Evolutionary conservation across 2,888 invertebrate species (phyloP).

Genomic region (Andrena trimmerana): DNA sequence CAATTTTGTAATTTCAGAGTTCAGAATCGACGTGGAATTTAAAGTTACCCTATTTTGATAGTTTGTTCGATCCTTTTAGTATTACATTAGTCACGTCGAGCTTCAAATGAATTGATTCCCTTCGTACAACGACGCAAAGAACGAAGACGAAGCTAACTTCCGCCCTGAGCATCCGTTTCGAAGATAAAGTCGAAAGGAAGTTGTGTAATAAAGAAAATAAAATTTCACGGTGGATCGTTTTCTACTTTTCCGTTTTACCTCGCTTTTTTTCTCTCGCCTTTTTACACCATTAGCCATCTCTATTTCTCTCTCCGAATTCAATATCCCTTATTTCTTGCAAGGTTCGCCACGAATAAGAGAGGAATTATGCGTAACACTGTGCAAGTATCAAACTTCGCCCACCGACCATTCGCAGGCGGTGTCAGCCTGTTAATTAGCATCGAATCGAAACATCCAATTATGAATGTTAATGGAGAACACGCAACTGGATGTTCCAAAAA

Average conservation of each 20-base stretch:
- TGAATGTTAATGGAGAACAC: slow-evolving; percentile 24
- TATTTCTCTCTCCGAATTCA: slow-evolving; percentile 1
- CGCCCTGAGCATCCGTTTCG: background rate
- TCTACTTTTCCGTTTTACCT: background rate
- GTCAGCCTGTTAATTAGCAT: slow-evolving; percentile 11
- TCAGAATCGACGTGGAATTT: background rate
- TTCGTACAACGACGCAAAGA: slow-evolving; percentile 20
- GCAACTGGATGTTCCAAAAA: slow-evolving; percentile 8
- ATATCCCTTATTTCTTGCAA: slow-evolving; percentile 1
- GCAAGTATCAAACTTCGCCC: background rate
- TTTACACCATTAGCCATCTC: too few relatives aligned
- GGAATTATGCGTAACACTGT: background rate
- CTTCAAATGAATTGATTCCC: slow-evolving; percentile 32
- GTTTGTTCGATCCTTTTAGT: background rate
- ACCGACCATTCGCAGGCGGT: background rate
- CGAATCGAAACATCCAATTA: slow-evolving; percentile 26
- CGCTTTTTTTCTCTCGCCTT: background rate
- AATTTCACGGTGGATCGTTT: background rate
- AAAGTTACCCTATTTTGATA: background rate
- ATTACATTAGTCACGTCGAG: slow-evolving; percentile 19
- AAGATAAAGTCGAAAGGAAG: slow-evolving; percentile 21
- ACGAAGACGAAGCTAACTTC: slow-evolving; percentile 33
- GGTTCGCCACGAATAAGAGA: background rate
- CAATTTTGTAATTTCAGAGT: background rate
- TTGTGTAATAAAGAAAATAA: slow-evolving; percentile 27